Conservation (phyloP, 1,140 invertebrate species). For the Leucophenga varia region DNA sequence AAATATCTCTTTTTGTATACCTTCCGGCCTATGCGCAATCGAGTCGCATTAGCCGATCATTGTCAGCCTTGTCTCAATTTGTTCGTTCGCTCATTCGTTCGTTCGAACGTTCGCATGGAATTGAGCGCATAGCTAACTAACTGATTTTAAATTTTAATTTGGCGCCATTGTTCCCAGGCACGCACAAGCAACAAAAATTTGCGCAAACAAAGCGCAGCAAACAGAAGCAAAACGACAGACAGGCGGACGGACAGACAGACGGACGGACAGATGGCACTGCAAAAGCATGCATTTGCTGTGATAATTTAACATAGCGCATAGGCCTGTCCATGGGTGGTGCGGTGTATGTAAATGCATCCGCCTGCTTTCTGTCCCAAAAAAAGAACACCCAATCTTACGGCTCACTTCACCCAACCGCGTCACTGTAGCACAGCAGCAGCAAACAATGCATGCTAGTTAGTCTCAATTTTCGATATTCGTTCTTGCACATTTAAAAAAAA, state of each 20-base stretch:
- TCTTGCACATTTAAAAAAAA: too few relatives aligned
- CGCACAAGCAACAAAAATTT: conserved; percentile 7
- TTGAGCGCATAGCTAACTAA: too few relatives aligned
- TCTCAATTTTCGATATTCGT: conserved; percentile 15
- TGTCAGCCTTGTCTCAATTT: too few relatives aligned
- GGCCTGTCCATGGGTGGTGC: not conserved
- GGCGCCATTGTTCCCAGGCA: conserved; percentile 45
- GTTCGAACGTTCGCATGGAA: too few relatives aligned
- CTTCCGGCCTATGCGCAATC: too few relatives aligned
- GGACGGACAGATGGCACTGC: conserved; percentile 10
- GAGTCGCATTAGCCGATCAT: too few relatives aligned
- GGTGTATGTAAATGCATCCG: conserved; percentile 33
- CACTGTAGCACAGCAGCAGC: too few relatives aligned
- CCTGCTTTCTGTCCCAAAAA: too few relatives aligned
- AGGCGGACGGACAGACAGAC: conserved; percentile 6
- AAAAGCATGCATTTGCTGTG: conserved; percentile 5
- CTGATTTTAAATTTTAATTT: conserved; percentile 50
- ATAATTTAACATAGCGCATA: not conserved
- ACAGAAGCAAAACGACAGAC: not conserved
- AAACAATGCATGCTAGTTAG: conserved; percentile 48
- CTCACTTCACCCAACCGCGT: too few relatives aligned
- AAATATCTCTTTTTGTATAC: too few relatives aligned
- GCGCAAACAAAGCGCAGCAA: not conserved
- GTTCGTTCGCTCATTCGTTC: too few relatives aligned
- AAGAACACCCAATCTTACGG: too few relatives aligned